Evolutionary conservation across 2,113 vertebrate genomes (phyloP), one percentile per base, ranked within the genome.

Genomic region (Carettochelys insculpta): DNA sequence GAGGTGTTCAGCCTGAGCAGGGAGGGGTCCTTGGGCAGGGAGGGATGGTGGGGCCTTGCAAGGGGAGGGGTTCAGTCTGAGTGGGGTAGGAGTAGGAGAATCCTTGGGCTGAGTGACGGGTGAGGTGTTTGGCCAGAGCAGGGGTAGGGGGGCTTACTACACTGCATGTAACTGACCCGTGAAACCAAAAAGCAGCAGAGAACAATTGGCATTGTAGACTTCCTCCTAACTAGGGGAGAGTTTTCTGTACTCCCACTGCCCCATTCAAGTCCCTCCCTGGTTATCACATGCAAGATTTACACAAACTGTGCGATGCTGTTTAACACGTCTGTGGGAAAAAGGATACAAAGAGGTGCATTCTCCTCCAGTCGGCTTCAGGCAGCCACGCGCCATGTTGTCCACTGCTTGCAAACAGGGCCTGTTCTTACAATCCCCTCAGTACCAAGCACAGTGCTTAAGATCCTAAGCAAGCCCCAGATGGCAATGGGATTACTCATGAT

Each of bases 301-400:
- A 48, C 29, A 6, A 11, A 9, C 22, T 68, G 61, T n/a, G 17
- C 20, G n/a, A 65, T 65, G 34, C 8, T 73, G 71, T 16, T 45
- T 24, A 17, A 43, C 6, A 29, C 12, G n/a, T 48, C 54, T 54
- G 43, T 11, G 20, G 3, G 5, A 20, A 76, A 3, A 0, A 47
- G 47, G 80, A 24, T 0, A 3, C 51, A 1, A 41, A 34, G 0
- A 4, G 58, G 6, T 20, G n/a, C 24, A 45, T 5, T n/a, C 8
- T 4, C 34, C 61, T 61, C 34, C 61, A 65, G n/a, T 65, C 61
- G 38, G 61, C 19, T 38, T 20, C n/a, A 68, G 4, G 5, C n/a
- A 41, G 38, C n/a, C 82, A 43, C 2, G 1, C 43, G n/a, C n/a
- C n/a, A n/a, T n/a, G n/a, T n/a, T n/a, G 48, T 14, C 31, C 58